Evolutionary conservation across 2,888 invertebrate genomes (phyloP), one percentile per base, ranked within the genome.

Genomic region (Deladenus siricidicola): DNA sequence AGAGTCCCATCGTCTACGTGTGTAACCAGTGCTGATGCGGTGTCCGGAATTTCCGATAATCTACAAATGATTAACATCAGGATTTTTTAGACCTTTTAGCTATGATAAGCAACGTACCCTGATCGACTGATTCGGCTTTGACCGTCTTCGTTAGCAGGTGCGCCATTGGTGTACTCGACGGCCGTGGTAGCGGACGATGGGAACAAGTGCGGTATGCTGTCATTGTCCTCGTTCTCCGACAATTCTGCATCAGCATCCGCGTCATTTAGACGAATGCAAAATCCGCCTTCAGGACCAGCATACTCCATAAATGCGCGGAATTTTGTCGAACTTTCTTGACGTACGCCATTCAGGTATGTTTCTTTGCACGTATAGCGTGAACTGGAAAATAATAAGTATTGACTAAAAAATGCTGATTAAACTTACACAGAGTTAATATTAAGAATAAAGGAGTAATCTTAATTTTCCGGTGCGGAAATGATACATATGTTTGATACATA

Each of bases 261-360:
- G 62, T 78, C 72, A 3, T 73, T 68, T 26, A 78, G 60, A 44
- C 73, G 75, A 62, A 78, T 72, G 45, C 64, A 60, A 65, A 76
- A 78, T 3, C 78, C 78, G 28, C 64, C 66, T 52, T 67, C 66
- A 10, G 69, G 69, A 2, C 69, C 69, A 19, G 60, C 58, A 62
- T 77, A 78, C 58, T 77, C 78, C 58, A 77, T 71, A 57, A 74
- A 76, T 2, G 77, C 77, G 48, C 78, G 69, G 54, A 72, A 71
- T 53, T 68, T 70, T 59, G 70, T 66, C 62, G 72, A 72, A 50
- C 67, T 67, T 29, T 66, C 64, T 47, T 70, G 63, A 48, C 68
- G 68, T 52, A 72, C 71, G 0, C 77, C 77, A 64, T 77, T 78
- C 30, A 78, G 65, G 59, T 67, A 77, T 4, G 74, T 75, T 60